Percentiles rank a stretch among this genome's conserved stretches.
Conservation (phyloP, 1,140 invertebrate genomes). For the Charaxes varanes region DNA sequence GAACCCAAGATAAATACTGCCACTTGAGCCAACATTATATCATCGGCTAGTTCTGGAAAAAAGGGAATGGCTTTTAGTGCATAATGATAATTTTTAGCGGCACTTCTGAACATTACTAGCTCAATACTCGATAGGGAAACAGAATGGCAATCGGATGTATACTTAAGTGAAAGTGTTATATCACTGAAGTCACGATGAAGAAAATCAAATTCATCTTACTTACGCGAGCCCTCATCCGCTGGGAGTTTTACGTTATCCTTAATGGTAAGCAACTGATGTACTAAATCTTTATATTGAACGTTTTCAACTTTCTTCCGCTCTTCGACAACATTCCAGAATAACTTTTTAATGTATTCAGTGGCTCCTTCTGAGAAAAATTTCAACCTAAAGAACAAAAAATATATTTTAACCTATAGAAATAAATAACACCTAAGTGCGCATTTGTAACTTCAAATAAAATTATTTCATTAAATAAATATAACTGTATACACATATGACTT, state of each 20-base stretch:
- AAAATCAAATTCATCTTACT: constrained; percentile 11
- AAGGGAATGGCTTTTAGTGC: no score
- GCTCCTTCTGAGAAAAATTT: constrained; percentile 69
- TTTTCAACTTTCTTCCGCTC: constrained; percentile 60
- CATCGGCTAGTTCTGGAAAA: constrained; percentile 69
- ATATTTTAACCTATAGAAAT: no score
- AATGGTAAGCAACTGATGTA: constrained; percentile 74
- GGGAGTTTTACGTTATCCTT: constrained; percentile 71
- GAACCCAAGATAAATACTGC: constrained; percentile 84
- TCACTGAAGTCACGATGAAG: no score
- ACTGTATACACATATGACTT: background rate
- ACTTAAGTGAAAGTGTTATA: no score
- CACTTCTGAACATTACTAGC: background rate
- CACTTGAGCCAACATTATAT: constrained; percentile 79
- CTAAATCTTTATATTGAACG: constrained; percentile 70
- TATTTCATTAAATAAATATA: no score
- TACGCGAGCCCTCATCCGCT: constrained; percentile 44
- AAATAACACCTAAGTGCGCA: no score
- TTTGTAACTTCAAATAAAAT: no score
- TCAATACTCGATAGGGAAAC: no score
- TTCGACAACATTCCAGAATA: constrained; percentile 70
- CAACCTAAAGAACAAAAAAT: constrained; percentile 40
- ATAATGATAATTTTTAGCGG: background rate
- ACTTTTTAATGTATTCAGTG: constrained; percentile 69
- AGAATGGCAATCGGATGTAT: no score